These are phyloP conservation scores for Lamellibrachia luymesi DNA, from an alignment of 1,140 invertebrate genomes.

Conservation along the genomic window DNA sequence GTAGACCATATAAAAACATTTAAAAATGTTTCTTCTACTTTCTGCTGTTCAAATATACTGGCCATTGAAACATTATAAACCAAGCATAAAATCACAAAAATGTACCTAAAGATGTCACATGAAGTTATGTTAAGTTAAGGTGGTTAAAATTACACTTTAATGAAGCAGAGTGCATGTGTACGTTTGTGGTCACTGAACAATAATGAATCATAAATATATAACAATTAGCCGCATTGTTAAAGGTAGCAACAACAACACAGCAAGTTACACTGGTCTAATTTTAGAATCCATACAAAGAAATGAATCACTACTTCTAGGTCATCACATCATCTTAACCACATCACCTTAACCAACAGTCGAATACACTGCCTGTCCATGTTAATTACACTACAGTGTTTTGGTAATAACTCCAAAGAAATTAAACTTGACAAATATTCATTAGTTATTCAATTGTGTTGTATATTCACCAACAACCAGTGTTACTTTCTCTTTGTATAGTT, in stretches of 20 bases:
- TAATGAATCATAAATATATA: neutral
- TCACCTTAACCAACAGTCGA: neutral
- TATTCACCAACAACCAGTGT: too few species aligned
- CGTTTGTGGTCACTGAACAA: neutral
- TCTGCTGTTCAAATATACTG: too few species aligned
- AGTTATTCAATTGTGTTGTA: neutral
- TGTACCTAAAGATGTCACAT: too few species aligned
- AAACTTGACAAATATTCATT: neutral
- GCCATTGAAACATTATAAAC: neutral
- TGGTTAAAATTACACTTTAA: neutral
- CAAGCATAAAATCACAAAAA: neutral
- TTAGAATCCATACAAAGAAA: neutral
- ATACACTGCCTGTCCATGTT: neutral
- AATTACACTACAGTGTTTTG: neutral
- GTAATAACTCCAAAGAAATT: neutral
- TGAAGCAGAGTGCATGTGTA: neutral
- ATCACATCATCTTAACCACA: neutral
- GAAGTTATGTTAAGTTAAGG: neutral
- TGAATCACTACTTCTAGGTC: neutral
- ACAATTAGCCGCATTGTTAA: neutral
- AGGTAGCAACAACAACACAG: neutral
- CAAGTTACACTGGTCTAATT: neutral
- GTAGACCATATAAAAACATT: too few species aligned
- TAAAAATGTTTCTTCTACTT: too few species aligned
- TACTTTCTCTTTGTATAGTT: too few species aligned